These are phyloP conservation scores for Pseudomyrmex gracilis DNA, from an alignment of 1,140 invertebrate genomes.

Conservation along the genomic window DNA sequence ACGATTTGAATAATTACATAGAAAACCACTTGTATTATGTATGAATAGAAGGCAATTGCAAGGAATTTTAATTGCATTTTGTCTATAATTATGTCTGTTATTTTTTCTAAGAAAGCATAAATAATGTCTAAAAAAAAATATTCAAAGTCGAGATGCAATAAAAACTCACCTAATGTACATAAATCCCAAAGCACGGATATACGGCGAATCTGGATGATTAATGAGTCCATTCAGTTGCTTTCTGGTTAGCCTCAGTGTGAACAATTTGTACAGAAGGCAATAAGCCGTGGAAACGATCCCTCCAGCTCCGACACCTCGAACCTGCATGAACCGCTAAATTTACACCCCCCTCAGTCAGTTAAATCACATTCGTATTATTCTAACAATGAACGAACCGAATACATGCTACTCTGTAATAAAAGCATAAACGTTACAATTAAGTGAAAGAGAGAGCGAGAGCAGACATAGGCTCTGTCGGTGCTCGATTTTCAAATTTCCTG, in stretches of 20 bases:
- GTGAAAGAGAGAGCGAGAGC: not conserved
- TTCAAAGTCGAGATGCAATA: not conserved
- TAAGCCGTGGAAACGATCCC: slow-evolving; percentile 99
- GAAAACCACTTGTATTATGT: not conserved
- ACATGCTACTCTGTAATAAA: slow-evolving; percentile 78
- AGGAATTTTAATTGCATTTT: too few relatives aligned
- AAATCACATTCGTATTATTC: slow-evolving; percentile 73
- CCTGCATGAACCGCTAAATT: slow-evolving; percentile 87
- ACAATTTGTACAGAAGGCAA: slow-evolving; percentile 99
- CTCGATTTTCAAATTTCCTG: not conserved
- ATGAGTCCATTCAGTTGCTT: slow-evolving; percentile 99
- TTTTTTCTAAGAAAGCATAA: too few relatives aligned
- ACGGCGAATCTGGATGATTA: slow-evolving; percentile 98
- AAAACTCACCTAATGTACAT: slow-evolving; percentile 94
- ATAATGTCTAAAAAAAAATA: too few relatives aligned
- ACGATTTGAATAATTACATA: too few relatives aligned
- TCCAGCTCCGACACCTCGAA: slow-evolving; percentile 98
- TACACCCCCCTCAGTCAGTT: slow-evolving; percentile 77
- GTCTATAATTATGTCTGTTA: too few relatives aligned
- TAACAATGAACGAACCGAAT: slow-evolving; percentile 72
- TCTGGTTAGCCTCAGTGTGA: slow-evolving; percentile 97
- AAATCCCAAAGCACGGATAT: slow-evolving; percentile 98
- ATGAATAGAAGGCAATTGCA: not conserved
- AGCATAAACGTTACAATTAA: slow-evolving; percentile 61
- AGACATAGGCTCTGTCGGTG: not conserved